These are phyloP conservation scores for Dolichallabes microphthalmus DNA, from an alignment of 2,113 vertebrate species.

Conservation along the genomic window DNA sequence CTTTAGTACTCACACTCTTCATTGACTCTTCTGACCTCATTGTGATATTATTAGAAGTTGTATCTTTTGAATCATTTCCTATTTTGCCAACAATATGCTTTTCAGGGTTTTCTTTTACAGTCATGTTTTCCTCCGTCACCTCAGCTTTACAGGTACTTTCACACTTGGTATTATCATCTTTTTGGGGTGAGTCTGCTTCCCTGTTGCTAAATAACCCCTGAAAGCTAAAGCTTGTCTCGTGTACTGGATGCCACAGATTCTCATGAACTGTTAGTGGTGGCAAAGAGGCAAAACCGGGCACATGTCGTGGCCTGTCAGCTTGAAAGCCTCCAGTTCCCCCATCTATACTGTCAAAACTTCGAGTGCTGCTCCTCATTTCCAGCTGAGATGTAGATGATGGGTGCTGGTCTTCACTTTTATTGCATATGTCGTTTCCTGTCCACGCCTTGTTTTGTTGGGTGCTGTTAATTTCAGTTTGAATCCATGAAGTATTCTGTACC, in stretches of 20 bases:
- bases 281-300: conserved; percentile 66
- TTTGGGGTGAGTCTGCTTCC: conserved; percentile 51
- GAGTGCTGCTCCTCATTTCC: conserved; percentile 43
- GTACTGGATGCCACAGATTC: conserved; percentile 70
- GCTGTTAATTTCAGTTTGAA: conserved; percentile 32
- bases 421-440: conserved; percentile 5
- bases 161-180: not conserved
- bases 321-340: conserved; percentile 16
- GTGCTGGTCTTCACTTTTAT: conserved; percentile 38
- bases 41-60: not conserved
- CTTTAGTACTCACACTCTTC: conserved; percentile 9
- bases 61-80: not conserved
- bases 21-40: conserved; percentile 5
- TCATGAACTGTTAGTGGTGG: conserved; percentile 74
- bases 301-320: conserved; percentile 19
- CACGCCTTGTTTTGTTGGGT: conserved; percentile 1
- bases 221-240: conserved; percentile 70
- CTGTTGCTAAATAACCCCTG: conserved; percentile 59
- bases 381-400: conserved; percentile 42
- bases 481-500: conserved; percentile 49
- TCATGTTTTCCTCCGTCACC: not conserved
- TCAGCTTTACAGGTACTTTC: not conserved
- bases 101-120: conserved; percentile 1
- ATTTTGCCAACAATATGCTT: conserved; percentile 4
- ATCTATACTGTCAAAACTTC: conserved; percentile 51